Conservation (phyloP, 2,113 vertebrate genomes). For the Halcyon malimbica region DNA sequence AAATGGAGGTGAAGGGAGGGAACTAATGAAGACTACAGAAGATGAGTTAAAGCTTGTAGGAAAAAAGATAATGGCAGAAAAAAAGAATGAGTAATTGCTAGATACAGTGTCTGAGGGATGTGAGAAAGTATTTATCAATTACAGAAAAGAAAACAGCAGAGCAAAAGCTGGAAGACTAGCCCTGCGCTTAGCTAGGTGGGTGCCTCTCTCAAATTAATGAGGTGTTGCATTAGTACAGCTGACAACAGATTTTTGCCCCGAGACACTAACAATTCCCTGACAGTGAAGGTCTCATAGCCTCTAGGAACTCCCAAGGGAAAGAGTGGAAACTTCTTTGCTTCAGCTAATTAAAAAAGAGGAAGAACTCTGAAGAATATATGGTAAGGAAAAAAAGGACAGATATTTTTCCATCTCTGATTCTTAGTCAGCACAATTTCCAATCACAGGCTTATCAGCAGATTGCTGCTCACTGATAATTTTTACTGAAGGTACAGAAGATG, state of each 20-base stretch:
- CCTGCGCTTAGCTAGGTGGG: neutral
- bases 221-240: neutral
- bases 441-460: neutral
- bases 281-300: neutral
- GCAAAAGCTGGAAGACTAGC: neutral
- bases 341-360: neutral
- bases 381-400: neutral
- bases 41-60: neutral
- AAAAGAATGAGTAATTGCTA: conserved; percentile 47
- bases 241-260: neutral
- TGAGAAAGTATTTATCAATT: conserved; percentile 34
- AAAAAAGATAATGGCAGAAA: conserved; percentile 3
- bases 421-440: neutral
- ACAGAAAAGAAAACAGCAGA: neutral
- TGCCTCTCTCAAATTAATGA: neutral
- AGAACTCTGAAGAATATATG: neutral
- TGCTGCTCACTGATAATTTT: neutral
- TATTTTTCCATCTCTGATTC: neutral
- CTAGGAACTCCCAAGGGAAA: neutral
- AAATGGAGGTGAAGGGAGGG: neutral
- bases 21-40: neutral
- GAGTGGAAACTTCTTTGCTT: neutral
- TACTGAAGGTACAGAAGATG: neutral
- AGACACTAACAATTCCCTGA: neutral
- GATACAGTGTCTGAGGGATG: neutral